Evolutionary conservation across 1,140 invertebrate genomes (phyloP).

Genomic region (Prorops nasuta): DNA sequence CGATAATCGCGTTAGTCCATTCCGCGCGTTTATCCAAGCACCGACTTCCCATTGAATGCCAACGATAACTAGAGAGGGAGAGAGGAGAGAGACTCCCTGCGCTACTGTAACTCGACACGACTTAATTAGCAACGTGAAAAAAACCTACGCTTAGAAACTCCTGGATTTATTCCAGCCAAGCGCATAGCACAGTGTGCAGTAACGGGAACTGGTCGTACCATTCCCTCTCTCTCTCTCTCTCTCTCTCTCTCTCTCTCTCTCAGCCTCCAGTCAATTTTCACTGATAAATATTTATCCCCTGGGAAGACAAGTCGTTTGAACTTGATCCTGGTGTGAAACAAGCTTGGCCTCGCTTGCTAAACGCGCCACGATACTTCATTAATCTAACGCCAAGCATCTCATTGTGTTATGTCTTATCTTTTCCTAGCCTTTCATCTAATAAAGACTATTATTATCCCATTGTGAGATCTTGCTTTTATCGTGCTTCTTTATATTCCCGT

Average conservation of each 20-base stretch:
- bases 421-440: no score
- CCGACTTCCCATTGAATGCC: conserved; percentile 27
- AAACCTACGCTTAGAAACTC: conserved; percentile 14
- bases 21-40: conserved; percentile 29
- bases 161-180: background rate
- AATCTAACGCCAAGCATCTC: no score
- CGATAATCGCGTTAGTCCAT: conserved; percentile 35
- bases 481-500: no score
- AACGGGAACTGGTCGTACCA: background rate
- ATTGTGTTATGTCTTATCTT: no score
- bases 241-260: background rate
- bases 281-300: background rate
- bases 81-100: background rate
- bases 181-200: no score
- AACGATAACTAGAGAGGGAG: conserved; percentile 17
- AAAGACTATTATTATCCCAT: no score
- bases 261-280: background rate
- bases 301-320: background rate
- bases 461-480: no score
- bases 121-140: conserved; percentile 26
- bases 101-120: background rate
- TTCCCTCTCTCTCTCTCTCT: background rate
- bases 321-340: no score
- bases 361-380: no score
- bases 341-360: no score